phyloP scores from a whole-genome alignment of 1,140 invertebrate species.

The Drosophila sp. region DNA sequence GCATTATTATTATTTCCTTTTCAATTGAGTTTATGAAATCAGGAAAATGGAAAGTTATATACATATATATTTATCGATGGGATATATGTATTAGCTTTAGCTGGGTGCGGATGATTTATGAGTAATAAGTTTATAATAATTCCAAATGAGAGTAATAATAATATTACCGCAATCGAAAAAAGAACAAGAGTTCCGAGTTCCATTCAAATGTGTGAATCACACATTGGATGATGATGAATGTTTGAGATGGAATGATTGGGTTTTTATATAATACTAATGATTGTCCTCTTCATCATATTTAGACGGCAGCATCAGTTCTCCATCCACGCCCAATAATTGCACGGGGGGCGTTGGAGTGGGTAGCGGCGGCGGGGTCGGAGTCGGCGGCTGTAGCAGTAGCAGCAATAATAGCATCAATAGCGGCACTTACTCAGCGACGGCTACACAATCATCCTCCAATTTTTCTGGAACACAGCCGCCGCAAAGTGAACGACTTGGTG shows the following conservation, averaged over 20 bases:
- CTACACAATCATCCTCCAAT: conserved; percentile 38
- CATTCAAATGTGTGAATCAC: neutral
- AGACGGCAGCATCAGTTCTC: conserved; percentile 82
- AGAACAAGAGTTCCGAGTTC: too few relatives aligned
- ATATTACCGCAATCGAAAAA: too few relatives aligned
- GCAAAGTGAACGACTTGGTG: conserved; percentile 23
- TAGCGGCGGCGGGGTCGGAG: conserved; percentile 19
- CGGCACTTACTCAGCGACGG: conserved; percentile 37
- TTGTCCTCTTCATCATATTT: conserved; percentile 10
- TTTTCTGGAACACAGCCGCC: conserved; percentile 42
- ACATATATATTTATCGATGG: neutral
- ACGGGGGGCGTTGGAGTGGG: conserved; percentile 46
- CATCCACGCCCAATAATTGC: conserved; percentile 76
- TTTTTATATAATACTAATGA: neutral
- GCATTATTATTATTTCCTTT: too few relatives aligned
- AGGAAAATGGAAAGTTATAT: neutral
- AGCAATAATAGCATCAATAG: conserved; percentile 57
- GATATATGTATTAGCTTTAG: too few relatives aligned
- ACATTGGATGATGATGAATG: neutral
- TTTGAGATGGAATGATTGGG: neutral
- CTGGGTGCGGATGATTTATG: neutral
- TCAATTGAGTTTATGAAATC: neutral
- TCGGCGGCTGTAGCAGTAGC: conserved; percentile 49
- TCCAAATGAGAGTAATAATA: neutral
- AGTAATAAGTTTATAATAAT: neutral